Conservation (phyloP, 2,888 invertebrate genomes). For the Drosophila falleni region DNA sequence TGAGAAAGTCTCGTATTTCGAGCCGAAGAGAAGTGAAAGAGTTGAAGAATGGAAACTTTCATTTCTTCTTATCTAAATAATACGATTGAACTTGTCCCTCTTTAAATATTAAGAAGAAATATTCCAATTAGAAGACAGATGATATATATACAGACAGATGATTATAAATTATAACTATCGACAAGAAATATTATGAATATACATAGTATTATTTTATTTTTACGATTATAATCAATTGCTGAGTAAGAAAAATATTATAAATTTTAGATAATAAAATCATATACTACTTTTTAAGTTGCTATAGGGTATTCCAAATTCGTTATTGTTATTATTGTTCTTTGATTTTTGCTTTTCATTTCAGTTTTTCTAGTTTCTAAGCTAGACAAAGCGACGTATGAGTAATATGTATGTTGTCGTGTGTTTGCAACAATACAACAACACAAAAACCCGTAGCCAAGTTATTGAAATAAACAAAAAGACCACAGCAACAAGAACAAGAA, state of each 20-base stretch:
- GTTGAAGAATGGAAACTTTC: neutral
- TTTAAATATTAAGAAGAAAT: too few species aligned
- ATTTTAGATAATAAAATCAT: too few species aligned
- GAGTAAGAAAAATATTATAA: too few species aligned
- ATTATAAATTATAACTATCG: too few species aligned
- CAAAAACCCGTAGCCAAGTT: conserved; percentile 48
- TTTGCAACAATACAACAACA: conserved; percentile 14
- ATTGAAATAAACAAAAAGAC: conserved; percentile 82
- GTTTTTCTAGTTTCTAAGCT: conserved; percentile 22
- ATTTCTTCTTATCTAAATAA: neutral
- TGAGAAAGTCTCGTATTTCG: neutral
- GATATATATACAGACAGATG: too few species aligned
- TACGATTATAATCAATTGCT: too few species aligned
- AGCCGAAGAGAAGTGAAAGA: neutral
- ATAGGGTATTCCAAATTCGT: conserved; percentile 26
- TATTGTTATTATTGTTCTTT: neutral
- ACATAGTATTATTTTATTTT: too few species aligned
- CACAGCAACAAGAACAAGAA: conserved; percentile 27
- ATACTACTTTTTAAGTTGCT: neutral
- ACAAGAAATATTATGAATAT: too few species aligned
- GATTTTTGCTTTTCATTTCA: conserved; percentile 12
- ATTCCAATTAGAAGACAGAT: too few species aligned
- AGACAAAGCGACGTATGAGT: conserved; percentile 73
- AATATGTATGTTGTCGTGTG: conserved; percentile 34
- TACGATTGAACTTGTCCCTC: neutral